Percentiles rank a stretch among this genome's conserved stretches.
phyloP scores from a whole-genome alignment of 2,888 invertebrate species.

The Mythimna vitellina region DNA sequence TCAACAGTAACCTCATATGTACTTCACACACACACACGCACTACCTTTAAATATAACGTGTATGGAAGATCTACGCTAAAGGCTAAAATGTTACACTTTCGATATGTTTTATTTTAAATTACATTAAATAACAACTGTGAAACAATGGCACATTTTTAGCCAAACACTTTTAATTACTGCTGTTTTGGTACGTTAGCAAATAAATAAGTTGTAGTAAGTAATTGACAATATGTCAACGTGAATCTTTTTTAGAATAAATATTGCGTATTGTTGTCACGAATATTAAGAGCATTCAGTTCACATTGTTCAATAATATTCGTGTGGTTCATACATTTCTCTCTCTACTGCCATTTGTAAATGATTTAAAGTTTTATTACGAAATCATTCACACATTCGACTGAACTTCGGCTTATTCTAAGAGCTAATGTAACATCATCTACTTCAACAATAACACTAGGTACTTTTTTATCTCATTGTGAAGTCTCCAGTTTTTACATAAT shows the following conservation, averaged over 20 bases:
- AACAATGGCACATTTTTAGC: slow-evolving; percentile 87
- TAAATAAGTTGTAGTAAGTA: slow-evolving; percentile 61
- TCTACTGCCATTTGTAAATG: slow-evolving; percentile 42
- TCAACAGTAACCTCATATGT: slow-evolving; percentile 67
- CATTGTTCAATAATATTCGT: slow-evolving; percentile 42
- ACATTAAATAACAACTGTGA: slow-evolving; percentile 85
- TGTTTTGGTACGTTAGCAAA: slow-evolving; percentile 75
- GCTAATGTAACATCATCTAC: slow-evolving; percentile 85
- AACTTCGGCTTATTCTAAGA: slow-evolving; percentile 73
- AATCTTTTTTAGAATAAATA: slow-evolving; percentile 20
- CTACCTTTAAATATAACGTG: slow-evolving; percentile 80
- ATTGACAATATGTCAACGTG: slow-evolving; percentile 58
- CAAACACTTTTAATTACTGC: slow-evolving; percentile 71
- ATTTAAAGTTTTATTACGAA: slow-evolving; percentile 53
- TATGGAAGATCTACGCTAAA: slow-evolving; percentile 90
- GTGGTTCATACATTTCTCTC: slow-evolving; percentile 39
- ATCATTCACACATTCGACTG: slow-evolving; percentile 61
- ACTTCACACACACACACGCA: slow-evolving; percentile 78
- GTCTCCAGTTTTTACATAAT: slow-evolving; percentile 81
- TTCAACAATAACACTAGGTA: slow-evolving; percentile 81
- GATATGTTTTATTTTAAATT: slow-evolving; percentile 88
- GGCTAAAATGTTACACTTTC: slow-evolving; percentile 88
- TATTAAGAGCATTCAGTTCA: slow-evolving; percentile 45
- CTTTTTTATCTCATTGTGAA: slow-evolving; percentile 76
- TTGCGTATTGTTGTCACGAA: slow-evolving; percentile 39